Evolutionary conservation across 1,140 invertebrate species (phyloP), one percentile per base, ranked within the genome.

Genomic region (Meloidogyne hapla): DNA sequence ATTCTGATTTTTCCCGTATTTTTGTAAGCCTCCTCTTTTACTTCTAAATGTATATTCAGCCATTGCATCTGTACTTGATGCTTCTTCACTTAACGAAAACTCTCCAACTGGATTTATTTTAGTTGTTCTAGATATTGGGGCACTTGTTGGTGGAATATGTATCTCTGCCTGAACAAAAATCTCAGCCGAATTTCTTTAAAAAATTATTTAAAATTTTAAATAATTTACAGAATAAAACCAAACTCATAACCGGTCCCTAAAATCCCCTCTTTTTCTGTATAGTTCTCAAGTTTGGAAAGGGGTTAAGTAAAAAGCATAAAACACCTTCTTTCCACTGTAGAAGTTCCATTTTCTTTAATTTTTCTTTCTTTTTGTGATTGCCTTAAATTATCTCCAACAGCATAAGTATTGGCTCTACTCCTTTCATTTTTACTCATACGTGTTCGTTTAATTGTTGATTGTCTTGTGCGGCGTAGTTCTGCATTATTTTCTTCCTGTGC

Each of bases 401-500:
- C 6, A 61, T 45, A 70, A 70, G 25, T 61, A 45, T 21, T 56
- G 6, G 48, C 48, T 56, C 48, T 56, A 56, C n/a, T 56, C n/a
- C 48, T 56, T 56, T 56, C 48, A n/a, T n/a, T 56, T 56, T 8
- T n/a, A n/a, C n/a, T n/a, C n/a, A n/a, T n/a, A n/a, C 48, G 48
- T 56, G 12, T 56, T 56, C 56, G 23, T 38, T 73, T 61, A 61
- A 38, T 42, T 33, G 71, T 64, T 61, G 42, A 73, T 33, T 64
- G 56, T 13, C 71, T 21, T 64, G 71, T 64, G 15, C 71, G 71
- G 25, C 71, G 71, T 38, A 73, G 33, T 63, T 73, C 71, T 23
- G 56, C n/a, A 56, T 56, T 64, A 23, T 61, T 56, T n/a, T 73
- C 71, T 33, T 73, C 71, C n/a, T 73, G 71, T 26, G 64, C 15